phyloP scores from a whole-genome alignment of 2,113 vertebrate genomes.

The Chionis minor region DNA sequence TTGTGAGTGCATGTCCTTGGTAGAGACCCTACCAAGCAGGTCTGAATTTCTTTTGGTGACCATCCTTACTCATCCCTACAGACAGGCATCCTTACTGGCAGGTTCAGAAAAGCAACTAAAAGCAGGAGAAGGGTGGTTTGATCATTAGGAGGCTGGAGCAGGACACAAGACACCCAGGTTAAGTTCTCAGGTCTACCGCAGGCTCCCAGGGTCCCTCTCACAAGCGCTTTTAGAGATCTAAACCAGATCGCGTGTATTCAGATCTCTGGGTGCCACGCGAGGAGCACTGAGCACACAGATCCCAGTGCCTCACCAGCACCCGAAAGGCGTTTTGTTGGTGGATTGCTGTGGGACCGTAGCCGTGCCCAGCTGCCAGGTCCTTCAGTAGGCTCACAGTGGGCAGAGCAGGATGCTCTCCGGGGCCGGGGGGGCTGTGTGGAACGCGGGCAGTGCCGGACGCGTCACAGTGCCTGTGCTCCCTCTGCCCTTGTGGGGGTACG shows the following conservation, averaged over 20 bases:
- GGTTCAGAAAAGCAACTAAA: neutral
- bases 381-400: neutral
- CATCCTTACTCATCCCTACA: too few species aligned
- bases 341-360: neutral
- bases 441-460: neutral
- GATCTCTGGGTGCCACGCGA: neutral
- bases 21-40: neutral
- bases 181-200: neutral
- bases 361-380: neutral
- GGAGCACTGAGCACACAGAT: neutral
- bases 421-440: neutral
- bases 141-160: neutral
- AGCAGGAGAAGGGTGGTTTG: neutral
- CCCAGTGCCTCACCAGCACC: neutral
- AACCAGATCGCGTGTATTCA: neutral
- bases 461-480: accelerated
- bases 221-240: neutral
- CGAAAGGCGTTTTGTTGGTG: neutral
- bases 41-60: neutral
- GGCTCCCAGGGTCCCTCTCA: neutral
- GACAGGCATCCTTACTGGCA: neutral
- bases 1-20: neutral
- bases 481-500: neutral
- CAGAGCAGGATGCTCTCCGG: neutral
- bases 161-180: neutral